Percentiles rank a stretch among this genome's conserved stretches.
These are phyloP conservation scores for Hepsetus odoe DNA, from an alignment of 2,113 vertebrate genomes.

Conservation along the genomic window DNA sequence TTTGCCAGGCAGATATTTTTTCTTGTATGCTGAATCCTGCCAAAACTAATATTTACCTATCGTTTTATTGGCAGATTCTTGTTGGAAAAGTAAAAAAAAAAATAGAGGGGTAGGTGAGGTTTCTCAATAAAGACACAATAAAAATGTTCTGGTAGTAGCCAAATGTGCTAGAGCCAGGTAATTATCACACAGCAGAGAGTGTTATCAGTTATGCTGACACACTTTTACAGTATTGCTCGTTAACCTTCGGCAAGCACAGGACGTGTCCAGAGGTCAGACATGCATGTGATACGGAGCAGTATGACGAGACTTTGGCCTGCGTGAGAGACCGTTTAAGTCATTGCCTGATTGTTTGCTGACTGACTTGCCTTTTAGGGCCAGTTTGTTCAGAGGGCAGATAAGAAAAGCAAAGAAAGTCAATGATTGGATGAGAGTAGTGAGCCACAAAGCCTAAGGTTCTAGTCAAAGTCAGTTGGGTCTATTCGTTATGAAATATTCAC, in stretches of 20 bases:
- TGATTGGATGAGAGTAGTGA: neutral
- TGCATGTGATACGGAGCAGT: conserved; percentile 6
- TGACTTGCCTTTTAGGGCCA: conserved; percentile 3
- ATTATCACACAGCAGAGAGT: conserved; percentile 51
- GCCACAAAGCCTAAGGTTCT: neutral
- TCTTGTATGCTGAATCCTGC: conserved; percentile 72
- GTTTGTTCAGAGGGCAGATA: conserved; percentile 20
- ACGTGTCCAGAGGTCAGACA: conserved; percentile 26
- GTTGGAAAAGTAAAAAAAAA: conserved; percentile 61
- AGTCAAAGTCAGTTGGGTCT: neutral
- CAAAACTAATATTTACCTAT: conserved; percentile 87
- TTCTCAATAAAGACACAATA: conserved; percentile 56
- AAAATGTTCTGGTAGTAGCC: conserved; percentile 53
- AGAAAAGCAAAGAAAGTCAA: conserved; percentile 22
- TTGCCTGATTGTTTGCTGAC: conserved; percentile 5
- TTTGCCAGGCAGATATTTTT: conserved; percentile 76
- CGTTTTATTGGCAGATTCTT: conserved; percentile 71
- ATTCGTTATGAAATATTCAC: too few relatives aligned
- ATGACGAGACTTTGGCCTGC: conserved; percentile 28
- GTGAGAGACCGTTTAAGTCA: neutral
- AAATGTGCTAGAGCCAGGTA: conserved; percentile 48
- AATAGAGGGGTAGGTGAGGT: conserved; percentile 42
- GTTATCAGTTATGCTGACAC: conserved; percentile 51
- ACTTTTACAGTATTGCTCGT: conserved; percentile 44
- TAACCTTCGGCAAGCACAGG: neutral